Percentiles rank a stretch among this genome's conserved stretches.
phyloP scores from a whole-genome alignment of 1,140 invertebrate genomes.

The Bilobella aurantiaca region DNA sequence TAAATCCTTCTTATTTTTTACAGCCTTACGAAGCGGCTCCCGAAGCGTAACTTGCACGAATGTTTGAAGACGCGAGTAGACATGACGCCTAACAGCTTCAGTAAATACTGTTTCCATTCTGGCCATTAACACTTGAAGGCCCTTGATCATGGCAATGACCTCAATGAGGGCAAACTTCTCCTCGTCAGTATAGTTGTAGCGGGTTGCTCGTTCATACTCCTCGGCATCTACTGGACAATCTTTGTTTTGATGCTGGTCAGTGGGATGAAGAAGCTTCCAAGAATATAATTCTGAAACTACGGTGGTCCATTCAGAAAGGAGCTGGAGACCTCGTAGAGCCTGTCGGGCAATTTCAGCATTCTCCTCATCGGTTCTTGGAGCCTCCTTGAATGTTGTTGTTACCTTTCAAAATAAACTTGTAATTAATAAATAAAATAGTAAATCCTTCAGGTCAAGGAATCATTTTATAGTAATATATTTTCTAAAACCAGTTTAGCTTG shows the following conservation, averaged over 20 bases:
- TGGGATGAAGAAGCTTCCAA: conserved; percentile 96
- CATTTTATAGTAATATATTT: too few relatives aligned
- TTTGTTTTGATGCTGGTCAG: conserved; percentile 92
- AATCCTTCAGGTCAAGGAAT: too few relatives aligned
- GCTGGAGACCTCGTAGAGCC: conserved; percentile 78
- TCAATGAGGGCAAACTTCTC: conserved; percentile 98
- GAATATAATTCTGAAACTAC: conserved; percentile 96
- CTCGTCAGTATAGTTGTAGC: conserved; percentile 80
- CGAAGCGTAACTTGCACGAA: conserved; percentile 85
- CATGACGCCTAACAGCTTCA: conserved; percentile 85
- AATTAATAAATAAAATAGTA: neutral
- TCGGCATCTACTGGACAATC: conserved; percentile 94
- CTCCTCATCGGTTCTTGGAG: conserved; percentile 71
- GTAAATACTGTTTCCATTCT: conserved; percentile 96
- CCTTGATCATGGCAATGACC: conserved; percentile 99
- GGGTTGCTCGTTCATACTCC: conserved; percentile 85
- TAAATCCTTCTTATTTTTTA: conserved; percentile 96
- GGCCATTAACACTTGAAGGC: conserved; percentile 91
- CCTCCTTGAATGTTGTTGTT: conserved; percentile 86
- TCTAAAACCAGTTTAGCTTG: too few relatives aligned
- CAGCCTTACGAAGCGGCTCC: conserved; percentile 88
- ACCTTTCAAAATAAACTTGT: conserved; percentile 35
- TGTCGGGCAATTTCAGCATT: conserved; percentile 87
- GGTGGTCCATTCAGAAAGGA: conserved; percentile 92
- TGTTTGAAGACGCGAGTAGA: conserved; percentile 94